These are phyloP conservation scores for Spialia ferax DNA, from an alignment of 2,888 invertebrate genomes.

Conservation along the genomic window DNA sequence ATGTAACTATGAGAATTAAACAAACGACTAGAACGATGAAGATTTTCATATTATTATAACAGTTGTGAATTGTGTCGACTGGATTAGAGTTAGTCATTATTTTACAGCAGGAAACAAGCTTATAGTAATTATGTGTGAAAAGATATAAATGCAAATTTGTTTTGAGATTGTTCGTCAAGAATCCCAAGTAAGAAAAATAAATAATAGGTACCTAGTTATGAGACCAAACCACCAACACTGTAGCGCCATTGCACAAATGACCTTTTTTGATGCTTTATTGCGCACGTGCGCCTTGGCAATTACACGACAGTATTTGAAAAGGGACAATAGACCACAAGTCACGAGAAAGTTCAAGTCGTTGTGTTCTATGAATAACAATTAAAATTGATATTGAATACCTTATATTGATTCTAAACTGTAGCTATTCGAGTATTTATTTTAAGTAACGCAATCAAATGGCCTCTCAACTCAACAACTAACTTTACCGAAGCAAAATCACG, in stretches of 20 bases:
- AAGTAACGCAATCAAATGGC: neutral
- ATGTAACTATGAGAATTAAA: conserved; percentile 11
- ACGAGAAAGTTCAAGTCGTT: conserved; percentile 68
- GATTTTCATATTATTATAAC: neutral
- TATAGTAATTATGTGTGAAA: neutral
- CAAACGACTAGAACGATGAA: conserved; percentile 38
- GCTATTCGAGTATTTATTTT: neutral
- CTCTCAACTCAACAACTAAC: neutral
- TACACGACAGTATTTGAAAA: conserved; percentile 74
- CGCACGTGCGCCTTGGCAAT: conserved; percentile 70
- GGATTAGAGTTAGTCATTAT: neutral
- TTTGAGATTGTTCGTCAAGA: conserved; percentile 20
- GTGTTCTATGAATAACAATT: conserved; percentile 72
- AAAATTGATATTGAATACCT: conserved; percentile 55
- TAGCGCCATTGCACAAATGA: conserved; percentile 67
- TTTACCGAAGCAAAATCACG: neutral
- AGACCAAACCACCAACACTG: conserved; percentile 53
- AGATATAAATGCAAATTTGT: neutral
- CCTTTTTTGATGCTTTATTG: conserved; percentile 68
- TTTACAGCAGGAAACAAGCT: neutral
- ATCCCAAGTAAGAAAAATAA: too few relatives aligned
- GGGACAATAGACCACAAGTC: conserved; percentile 76
- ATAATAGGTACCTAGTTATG: too few relatives aligned
- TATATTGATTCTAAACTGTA: conserved; percentile 50
- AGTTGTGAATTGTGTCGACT: neutral